Conservation (phyloP, 2,113 vertebrate genomes). For the Myotis lucifugus region DNA sequence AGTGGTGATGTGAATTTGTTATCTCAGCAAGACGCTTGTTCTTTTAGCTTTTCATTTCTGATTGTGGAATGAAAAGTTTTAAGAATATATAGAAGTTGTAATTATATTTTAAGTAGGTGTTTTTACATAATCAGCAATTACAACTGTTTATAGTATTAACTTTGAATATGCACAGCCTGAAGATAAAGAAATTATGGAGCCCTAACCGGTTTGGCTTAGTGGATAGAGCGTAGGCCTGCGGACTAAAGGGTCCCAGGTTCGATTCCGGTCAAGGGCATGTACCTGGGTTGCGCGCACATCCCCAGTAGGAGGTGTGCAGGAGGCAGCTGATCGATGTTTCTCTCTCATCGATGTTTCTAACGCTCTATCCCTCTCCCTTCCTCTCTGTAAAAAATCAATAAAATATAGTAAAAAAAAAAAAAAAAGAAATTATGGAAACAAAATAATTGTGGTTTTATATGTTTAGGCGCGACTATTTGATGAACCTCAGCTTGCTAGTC, state of each 20-base stretch:
- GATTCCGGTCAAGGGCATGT: no score
- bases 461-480: slow-evolving; percentile 94
- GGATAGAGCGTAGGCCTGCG: no score
- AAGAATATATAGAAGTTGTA: neutral
- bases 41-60: slow-evolving; percentile 28
- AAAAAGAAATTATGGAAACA: neutral
- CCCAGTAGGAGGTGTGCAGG: no score
- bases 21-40: neutral
- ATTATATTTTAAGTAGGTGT: neutral
- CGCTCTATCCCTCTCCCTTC: no score
- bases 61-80: neutral
- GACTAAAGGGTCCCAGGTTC: no score
- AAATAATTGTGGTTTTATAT: slow-evolving; percentile 41
- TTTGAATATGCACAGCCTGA: neutral
- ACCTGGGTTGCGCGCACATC: no score
- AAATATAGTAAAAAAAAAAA: no score
- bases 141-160: neutral
- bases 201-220: no score
- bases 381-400: no score
- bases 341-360: no score
- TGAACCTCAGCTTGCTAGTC: slow-evolving; percentile 95
- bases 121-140: neutral
- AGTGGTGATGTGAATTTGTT: neutral
- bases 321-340: no score
- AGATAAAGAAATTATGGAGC: neutral